Conservation (phyloP, 1,140 invertebrate species). For the Ephestia elutella region DNA sequence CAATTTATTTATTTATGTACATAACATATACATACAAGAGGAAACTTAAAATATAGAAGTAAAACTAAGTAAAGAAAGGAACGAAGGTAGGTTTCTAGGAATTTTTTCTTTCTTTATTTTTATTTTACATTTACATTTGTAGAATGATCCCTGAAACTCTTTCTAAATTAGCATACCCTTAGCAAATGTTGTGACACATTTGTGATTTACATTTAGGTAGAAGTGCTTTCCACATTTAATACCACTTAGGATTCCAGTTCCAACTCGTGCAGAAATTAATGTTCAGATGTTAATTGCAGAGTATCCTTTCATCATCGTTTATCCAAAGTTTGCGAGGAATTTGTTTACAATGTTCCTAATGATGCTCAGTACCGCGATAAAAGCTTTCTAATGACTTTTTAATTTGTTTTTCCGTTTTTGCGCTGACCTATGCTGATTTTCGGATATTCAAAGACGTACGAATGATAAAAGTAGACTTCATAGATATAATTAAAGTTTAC, state of each 20-base stretch:
- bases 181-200: not conserved
- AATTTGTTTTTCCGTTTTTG: constrained; percentile 22
- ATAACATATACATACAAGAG: too few relatives aligned
- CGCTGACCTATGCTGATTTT: constrained; percentile 7
- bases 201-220: constrained; percentile 3
- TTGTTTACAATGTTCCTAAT: constrained; percentile 37
- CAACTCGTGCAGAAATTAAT: constrained; percentile 19
- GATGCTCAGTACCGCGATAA: constrained; percentile 25
- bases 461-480: constrained; percentile 19
- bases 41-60: too few relatives aligned
- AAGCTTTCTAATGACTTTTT: constrained; percentile 27
- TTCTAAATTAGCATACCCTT: not conserved
- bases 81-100: too few relatives aligned
- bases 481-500: too few relatives aligned
- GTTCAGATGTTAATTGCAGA: constrained; percentile 32
- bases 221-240: constrained; percentile 18
- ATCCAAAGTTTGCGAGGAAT: constrained; percentile 27
- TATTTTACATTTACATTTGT: too few relatives aligned
- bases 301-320: constrained; percentile 34
- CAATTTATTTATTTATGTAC: too few relatives aligned
- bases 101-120: too few relatives aligned
- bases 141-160: too few relatives aligned
- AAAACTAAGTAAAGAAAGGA: too few relatives aligned
- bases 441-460: constrained; percentile 20
- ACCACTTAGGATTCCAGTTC: constrained; percentile 13